phyloP scores from a whole-genome alignment of 2,797 vertebrate genomes.

The Chaetophractus vellerosus region DNA sequence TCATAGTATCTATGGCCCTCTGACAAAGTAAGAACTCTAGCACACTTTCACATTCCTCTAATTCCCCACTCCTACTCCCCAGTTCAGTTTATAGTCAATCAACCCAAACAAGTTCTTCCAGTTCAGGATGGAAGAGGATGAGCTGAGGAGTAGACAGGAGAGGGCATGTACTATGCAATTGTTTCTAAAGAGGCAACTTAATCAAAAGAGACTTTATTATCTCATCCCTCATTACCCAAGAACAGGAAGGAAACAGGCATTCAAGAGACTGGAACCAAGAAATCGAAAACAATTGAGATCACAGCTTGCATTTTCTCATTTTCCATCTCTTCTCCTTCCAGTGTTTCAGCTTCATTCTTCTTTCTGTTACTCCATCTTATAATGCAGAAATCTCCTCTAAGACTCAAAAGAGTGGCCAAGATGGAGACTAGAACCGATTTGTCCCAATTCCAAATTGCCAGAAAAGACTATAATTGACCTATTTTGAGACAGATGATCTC shows the following conservation, averaged over 20 bases:
- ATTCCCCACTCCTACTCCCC: neutral
- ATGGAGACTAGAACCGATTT: slow-evolving; percentile 6
- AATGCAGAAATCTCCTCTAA: neutral
- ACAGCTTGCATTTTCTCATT: neutral
- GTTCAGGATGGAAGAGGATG: neutral
- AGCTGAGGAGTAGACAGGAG: neutral
- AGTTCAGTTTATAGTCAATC: neutral
- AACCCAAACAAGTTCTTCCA: neutral
- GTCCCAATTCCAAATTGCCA: slow-evolving; percentile 27
- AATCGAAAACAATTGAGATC: neutral
- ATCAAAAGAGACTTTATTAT: slow-evolving; percentile 12
- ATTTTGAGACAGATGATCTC: neutral
- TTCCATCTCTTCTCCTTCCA: neutral
- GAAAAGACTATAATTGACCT: neutral
- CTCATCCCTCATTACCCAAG: neutral
- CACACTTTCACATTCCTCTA: neutral
- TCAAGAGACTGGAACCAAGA: neutral
- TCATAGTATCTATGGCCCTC: neutral
- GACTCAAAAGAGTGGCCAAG: neutral
- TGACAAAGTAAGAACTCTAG: slow-evolving; percentile 21
- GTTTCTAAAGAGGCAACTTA: neutral
- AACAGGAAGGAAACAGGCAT: neutral
- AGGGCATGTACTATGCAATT: neutral
- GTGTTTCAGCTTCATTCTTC: neutral
- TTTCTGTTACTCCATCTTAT: neutral